Evolutionary conservation across 2,113 vertebrate species (phyloP), one percentile per base, ranked within the genome.

Genomic region (Myotis davidii): DNA sequence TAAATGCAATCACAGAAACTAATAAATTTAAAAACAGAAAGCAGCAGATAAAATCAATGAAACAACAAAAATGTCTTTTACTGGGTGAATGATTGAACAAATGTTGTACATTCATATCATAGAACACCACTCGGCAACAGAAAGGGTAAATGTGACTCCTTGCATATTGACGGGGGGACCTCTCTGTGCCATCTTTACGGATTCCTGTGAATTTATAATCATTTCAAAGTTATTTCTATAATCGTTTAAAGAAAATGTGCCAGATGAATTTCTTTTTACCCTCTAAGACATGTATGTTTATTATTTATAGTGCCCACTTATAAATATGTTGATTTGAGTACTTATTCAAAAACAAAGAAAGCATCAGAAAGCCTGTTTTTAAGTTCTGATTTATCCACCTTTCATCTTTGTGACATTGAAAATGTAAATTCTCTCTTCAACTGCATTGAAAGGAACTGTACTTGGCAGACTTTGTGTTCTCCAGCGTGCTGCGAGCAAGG

Each of bases 1-100:
- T 83, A 88, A 88, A 34, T 73, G 48, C 27, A 83, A 59, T 34
- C 11, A 17, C 27, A 88, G 54, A 94, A 87, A 64, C 45, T 23
- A 96, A 87, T 65, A 65, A 90, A 77, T 69, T 9, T 29, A 9
- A 78, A 94, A 86, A 65, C 48, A 85, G 23, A 78, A 91, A 94
- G 81, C 14, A 82, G 77, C 29, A 77, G 20, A 34, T 70, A 76
- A 77, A 83, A 87, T 56, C 21, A 59, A 50, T 59, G 48, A 89
- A 67, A 34, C 39, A 82, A 87, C 29, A 23, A 70, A 81, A 90
- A 73, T 59, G 12, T 76, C 23, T 29, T 52, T 77, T 16, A 27
- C 9, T n/a, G 32, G 10, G 16, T 90, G 9, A 86, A n/a, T 67
- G 17, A 21, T 23, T 85, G 77, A 72, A 87, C 13, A 61, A 85